Evolutionary conservation across 2,797 vertebrate species (phyloP).

Genomic region (Dipus sagitta): DNA sequence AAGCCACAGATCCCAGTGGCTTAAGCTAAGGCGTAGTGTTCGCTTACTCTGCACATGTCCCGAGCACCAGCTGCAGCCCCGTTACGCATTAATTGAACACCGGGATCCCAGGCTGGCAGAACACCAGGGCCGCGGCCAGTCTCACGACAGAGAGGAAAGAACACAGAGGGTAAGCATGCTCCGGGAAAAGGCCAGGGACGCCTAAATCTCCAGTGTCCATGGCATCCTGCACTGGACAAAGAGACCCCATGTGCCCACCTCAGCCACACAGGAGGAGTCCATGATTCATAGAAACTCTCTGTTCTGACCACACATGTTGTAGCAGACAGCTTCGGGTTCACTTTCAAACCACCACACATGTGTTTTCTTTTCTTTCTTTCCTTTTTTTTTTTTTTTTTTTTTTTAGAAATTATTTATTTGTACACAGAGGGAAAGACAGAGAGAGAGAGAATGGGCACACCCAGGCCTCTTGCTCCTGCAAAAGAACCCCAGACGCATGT

Average conservation of each 20-base stretch:
- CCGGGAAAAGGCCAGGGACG: background rate
- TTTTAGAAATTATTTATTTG: no score
- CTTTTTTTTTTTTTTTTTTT: no score
- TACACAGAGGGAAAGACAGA: no score
- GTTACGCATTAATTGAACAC: background rate
- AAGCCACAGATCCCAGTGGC: background rate
- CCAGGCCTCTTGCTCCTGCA: no score
- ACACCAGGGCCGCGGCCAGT: background rate
- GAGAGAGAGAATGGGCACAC: no score
- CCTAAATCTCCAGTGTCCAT: background rate
- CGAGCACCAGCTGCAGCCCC: background rate
- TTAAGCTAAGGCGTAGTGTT: background rate
- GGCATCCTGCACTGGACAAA: background rate
- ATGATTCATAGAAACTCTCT: background rate
- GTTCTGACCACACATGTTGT: background rate
- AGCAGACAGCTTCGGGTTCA: no score
- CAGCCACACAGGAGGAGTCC: accelerated
- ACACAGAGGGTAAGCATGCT: background rate
- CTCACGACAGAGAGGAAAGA: background rate
- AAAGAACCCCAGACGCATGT: no score
- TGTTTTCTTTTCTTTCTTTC: no score
- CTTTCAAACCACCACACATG: background rate
- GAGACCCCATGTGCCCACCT: background rate
- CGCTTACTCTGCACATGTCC: background rate
- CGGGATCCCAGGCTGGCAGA: background rate